These are phyloP conservation scores for Yponomeuta cagnagella DNA, from an alignment of 2,888 invertebrate species.

Conservation along the genomic window DNA sequence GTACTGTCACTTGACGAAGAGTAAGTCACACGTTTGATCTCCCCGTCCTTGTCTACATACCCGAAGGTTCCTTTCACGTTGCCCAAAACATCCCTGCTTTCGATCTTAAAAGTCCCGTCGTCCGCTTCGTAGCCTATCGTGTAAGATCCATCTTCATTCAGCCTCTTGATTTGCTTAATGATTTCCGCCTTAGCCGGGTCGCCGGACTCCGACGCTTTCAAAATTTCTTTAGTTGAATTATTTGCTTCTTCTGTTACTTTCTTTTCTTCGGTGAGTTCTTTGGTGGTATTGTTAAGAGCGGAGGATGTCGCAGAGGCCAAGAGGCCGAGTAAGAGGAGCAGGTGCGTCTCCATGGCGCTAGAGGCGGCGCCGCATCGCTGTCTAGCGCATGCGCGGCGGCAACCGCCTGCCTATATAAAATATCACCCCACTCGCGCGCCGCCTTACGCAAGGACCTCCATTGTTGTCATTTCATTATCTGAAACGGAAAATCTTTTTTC, in stretches of 20 bases:
- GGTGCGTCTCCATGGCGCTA: constrained; percentile 55
- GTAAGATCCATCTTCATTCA: constrained; percentile 89
- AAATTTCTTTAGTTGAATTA: constrained; percentile 71
- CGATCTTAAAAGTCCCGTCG: constrained; percentile 90
- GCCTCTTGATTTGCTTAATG: constrained; percentile 86
- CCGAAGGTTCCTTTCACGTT: constrained; percentile 90
- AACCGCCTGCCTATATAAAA: constrained; percentile 66
- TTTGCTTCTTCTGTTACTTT: constrained; percentile 30
- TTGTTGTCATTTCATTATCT: constrained; percentile 75
- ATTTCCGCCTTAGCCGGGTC: constrained; percentile 84
- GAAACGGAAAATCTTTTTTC: constrained; percentile 74
- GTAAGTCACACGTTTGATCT: constrained; percentile 87
- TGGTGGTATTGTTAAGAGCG: constrained; percentile 32
- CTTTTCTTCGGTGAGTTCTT: constrained; percentile 38
- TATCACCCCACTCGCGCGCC: constrained; percentile 65
- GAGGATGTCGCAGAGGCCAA: constrained; percentile 30
- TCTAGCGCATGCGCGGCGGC: constrained; percentile 59
- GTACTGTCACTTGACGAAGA: constrained; percentile 71
- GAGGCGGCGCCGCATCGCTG: constrained; percentile 62
- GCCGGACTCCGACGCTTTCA: constrained; percentile 78
- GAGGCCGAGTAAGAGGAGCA: constrained; percentile 51
- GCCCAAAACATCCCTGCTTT: constrained; percentile 85
- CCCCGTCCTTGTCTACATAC: constrained; percentile 84
- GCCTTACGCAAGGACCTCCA: constrained; percentile 61
- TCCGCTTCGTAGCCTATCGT: constrained; percentile 90